Conservation (phyloP, 1,140 invertebrate species). For the Macrosteles quadrilineatus region DNA sequence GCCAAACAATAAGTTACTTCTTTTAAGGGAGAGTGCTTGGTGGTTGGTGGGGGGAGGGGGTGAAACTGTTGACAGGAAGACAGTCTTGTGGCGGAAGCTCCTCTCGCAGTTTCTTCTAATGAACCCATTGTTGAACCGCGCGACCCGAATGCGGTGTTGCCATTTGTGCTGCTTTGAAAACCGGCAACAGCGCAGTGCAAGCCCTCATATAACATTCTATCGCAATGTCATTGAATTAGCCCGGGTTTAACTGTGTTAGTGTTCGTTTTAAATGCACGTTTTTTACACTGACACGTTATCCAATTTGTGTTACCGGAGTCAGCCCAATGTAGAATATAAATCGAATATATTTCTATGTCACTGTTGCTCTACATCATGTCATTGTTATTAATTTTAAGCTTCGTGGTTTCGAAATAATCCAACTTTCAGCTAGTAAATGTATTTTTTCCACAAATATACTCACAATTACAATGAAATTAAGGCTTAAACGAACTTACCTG, state of each 20-base stretch:
- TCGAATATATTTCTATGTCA: not conserved
- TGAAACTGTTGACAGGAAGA: conserved; percentile 13
- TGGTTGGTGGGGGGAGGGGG: not conserved
- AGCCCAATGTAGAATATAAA: conserved; percentile 2
- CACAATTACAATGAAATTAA: too few species aligned
- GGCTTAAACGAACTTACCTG: too few species aligned
- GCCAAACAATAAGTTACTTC: too few species aligned
- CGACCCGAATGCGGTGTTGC: conserved; percentile 15
- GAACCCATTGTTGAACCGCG: conserved; percentile 23
- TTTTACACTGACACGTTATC: conserved; percentile 17
- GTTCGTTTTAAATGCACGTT: conserved; percentile 19
- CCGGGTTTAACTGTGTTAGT: conserved; percentile 1
- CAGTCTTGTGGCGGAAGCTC: conserved; percentile 10
- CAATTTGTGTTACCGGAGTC: conserved; percentile 12
- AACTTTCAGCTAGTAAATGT: not conserved
- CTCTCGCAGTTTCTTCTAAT: conserved; percentile 23
- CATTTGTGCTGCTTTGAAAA: not conserved
- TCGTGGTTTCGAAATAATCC: not conserved
- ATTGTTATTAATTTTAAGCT: not conserved
- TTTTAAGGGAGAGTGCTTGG: too few species aligned
- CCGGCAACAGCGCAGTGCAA: not conserved
- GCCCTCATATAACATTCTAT: conserved; percentile 7
- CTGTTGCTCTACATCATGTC: not conserved
- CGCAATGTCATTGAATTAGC: conserved; percentile 17
- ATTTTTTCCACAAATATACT: not conserved